These are phyloP conservation scores for Cathartes aura DNA, from an alignment of 2,113 vertebrate species.

Conservation along the genomic window DNA sequence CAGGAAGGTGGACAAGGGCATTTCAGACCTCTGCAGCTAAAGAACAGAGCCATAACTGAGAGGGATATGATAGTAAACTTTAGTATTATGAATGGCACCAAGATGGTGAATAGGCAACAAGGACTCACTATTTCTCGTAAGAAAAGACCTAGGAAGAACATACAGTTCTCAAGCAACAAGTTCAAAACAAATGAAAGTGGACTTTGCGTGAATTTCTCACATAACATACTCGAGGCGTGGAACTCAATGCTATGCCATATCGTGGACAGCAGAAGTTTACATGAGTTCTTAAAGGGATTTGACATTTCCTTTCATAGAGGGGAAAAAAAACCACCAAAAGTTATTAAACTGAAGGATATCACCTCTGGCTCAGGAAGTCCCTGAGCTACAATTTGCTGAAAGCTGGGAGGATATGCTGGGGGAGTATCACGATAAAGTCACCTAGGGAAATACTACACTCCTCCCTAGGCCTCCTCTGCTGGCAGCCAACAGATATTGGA, in stretches of 20 bases:
- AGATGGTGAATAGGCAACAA: neutral
- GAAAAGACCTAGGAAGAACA: neutral
- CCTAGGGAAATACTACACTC: neutral
- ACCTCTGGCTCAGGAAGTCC: conserved; percentile 26
- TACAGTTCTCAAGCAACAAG: neutral
- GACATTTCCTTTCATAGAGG: conserved; percentile 5
- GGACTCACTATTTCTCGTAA: neutral
- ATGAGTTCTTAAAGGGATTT: neutral
- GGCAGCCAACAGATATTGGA: neutral
- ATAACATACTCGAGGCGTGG: neutral
- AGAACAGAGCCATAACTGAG: neutral
- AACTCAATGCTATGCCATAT: neutral
- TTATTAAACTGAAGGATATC: conserved; percentile 30
- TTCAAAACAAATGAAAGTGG: neutral
- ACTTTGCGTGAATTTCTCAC: neutral
- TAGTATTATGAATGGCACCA: neutral
- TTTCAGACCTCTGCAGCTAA: neutral
- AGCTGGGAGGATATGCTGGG: neutral
- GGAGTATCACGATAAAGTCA: neutral
- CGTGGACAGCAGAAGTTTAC: neutral
- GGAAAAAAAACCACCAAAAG: neutral
- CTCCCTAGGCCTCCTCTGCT: neutral
- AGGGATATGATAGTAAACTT: neutral
- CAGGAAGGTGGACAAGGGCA: neutral
- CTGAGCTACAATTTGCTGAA: conserved; percentile 52